Evolutionary conservation across 2,888 invertebrate species (phyloP).

Genomic region (Nephrotoma guestfalica): DNA sequence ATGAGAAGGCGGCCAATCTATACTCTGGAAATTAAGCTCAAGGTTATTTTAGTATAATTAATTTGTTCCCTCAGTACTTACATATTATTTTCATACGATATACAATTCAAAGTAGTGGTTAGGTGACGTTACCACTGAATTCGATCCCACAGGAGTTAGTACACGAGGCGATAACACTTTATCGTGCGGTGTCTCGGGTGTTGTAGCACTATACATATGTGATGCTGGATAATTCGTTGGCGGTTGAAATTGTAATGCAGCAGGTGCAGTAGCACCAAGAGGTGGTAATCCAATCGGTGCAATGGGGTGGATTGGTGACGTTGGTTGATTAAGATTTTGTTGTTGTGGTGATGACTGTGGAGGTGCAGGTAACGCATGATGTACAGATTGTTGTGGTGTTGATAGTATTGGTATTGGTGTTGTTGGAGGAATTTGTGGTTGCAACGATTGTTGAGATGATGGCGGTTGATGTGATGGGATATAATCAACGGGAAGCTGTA

Average conservation of each 20-base stretch:
- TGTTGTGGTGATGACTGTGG: neutral
- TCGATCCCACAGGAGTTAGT: neutral
- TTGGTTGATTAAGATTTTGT: neutral
- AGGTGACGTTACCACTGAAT: neutral
- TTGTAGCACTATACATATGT: neutral
- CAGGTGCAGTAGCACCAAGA: neutral
- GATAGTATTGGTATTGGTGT: neutral
- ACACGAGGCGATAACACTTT: neutral
- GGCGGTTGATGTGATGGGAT: constrained; percentile 15
- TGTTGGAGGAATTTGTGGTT: neutral
- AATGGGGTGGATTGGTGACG: neutral
- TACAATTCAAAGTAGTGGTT: constrained; percentile 6
- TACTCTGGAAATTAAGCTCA: neutral
- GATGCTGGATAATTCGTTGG: neutral
- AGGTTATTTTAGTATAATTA: neutral
- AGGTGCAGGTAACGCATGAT: neutral
- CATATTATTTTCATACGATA: constrained; percentile 1
- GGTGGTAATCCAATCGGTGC: neutral
- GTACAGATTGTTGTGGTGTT: neutral
- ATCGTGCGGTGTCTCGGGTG: neutral
- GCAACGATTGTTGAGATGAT: constrained; percentile 7
- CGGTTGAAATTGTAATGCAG: neutral
- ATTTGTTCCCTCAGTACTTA: neutral
- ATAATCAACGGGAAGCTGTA: constrained; percentile 27
- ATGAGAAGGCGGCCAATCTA: neutral